These are phyloP conservation scores for Antennarius striatus DNA, from an alignment of 2,113 vertebrate genomes.

Conservation along the genomic window DNA sequence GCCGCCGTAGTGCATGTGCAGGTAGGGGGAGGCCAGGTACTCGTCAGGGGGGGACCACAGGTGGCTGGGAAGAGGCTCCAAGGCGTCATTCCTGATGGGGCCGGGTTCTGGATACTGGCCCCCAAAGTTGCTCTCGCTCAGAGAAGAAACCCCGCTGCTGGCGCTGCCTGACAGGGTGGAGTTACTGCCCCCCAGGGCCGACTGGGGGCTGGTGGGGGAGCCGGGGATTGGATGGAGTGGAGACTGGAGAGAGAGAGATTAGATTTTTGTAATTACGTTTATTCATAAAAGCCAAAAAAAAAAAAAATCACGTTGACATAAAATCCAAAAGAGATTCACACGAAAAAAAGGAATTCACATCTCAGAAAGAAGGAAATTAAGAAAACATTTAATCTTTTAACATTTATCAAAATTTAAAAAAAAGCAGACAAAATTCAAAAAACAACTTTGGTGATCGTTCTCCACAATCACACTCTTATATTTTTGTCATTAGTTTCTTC, in stretches of 20 bases:
- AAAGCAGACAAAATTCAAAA: too few species aligned
- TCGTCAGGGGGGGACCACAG: slow-evolving; percentile 90
- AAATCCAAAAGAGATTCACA: too few species aligned
- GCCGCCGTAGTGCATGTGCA: slow-evolving; percentile 92
- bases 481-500: too few species aligned
- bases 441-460: too few species aligned
- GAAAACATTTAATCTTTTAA: too few species aligned
- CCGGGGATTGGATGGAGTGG: slow-evolving; percentile 94
- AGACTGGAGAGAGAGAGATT: slow-evolving; percentile 79
- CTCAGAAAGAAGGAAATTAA: too few species aligned
- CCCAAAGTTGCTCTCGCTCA: slow-evolving; percentile 93
- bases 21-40: slow-evolving; percentile 89
- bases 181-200: slow-evolving; percentile 93
- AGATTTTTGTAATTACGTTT: background rate
- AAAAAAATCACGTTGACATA: too few species aligned
- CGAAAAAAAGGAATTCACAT: too few species aligned
- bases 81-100: slow-evolving; percentile 87
- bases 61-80: slow-evolving; percentile 92
- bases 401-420: too few species aligned
- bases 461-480: too few species aligned
- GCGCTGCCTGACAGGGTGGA: slow-evolving; percentile 95
- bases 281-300: too few species aligned
- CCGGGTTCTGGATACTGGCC: slow-evolving; percentile 79
- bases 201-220: slow-evolving; percentile 94
- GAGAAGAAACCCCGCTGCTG: slow-evolving; percentile 94